Base-by-base conservation (phyloP, 2,888 invertebrate species). In the Osmoderma eremita region DNA sequence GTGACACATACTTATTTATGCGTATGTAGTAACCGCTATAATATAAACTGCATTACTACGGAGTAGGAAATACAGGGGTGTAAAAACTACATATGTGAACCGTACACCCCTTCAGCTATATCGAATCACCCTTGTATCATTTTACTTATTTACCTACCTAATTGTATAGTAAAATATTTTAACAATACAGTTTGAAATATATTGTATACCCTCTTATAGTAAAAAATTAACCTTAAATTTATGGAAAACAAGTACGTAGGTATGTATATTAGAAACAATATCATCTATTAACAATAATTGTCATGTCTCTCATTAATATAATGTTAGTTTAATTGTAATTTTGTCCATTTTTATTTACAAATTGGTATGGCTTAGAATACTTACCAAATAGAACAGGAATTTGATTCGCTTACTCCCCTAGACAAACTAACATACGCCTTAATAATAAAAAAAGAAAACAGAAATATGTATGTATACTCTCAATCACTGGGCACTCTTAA, bases 61-160 rank as follows among this genome's bases (percentile, higher is more conserved):
- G 63, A 53, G 63, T 63, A 39, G 63, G 63, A 63, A 63, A 53
- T 22, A 18, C 48, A 8, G 63, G 54, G 65, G 65, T 30, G 58
- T 39, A 38, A 30, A 20, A 24, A 56, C 58, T 58, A n/a, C n/a
- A n/a, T n/a, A 65, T 49, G 13, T 49, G 65, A 49, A 48, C 54
- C 18, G 48, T 20, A 56, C 20, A 45, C 65, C 56, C 65, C 49
- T 30, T 41, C 36, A 15, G 22, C 49, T 54, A 56, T 12, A 20
- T 38, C 58, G 65, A 42, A 58, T 58, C 36, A 56, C 65, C 58
- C 65, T 58, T 50, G 58, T 65, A 58, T 58, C 49, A n/a, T 58
- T 56, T 56, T 48, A 42, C 24, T 30, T 30, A 30, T 1, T 30
- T 6, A 6, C 10, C 10, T 30, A 10, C 6, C 2, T 45, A 65